Conservation (phyloP, 2,113 vertebrate species). For the Phoenicopterus ruber region DNA sequence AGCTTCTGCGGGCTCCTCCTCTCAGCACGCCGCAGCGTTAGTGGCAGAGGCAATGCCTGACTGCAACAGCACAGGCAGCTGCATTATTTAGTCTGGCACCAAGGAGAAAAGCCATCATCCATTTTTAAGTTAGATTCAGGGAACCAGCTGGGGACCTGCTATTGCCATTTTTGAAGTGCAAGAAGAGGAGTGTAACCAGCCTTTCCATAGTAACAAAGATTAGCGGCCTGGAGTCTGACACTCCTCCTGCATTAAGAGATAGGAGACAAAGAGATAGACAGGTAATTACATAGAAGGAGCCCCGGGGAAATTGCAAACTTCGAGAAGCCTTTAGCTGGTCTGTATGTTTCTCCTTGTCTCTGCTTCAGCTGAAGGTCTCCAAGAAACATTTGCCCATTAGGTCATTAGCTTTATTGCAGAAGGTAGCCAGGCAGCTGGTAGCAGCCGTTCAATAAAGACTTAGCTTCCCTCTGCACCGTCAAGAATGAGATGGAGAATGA, state of each 20-base stretch:
- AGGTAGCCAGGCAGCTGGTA: constrained; percentile 5
- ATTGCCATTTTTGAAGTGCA: constrained; percentile 45
- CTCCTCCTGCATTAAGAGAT: constrained; percentile 46
- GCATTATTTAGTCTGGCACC: constrained; percentile 35
- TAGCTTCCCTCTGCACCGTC: background rate
- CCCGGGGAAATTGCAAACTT: constrained; percentile 46
- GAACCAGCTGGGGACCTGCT: constrained; percentile 34
- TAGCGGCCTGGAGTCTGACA: constrained; percentile 44
- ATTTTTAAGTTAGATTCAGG: constrained; percentile 18
- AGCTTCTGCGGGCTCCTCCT: background rate
- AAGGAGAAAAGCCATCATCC: constrained; percentile 26
- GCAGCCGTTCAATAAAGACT: background rate
- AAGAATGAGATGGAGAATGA: background rate
- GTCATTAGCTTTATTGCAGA: constrained; percentile 27
- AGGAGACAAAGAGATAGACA: constrained; percentile 57
- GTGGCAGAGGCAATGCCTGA: background rate
- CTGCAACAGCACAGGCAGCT: background rate
- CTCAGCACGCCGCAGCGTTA: background rate
- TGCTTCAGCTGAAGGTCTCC: constrained; percentile 11
- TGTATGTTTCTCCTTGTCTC: constrained; percentile 2
- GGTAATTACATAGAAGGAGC: constrained; percentile 51
- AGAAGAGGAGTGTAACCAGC: constrained; percentile 31
- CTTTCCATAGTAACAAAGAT: constrained; percentile 55
- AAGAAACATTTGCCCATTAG: constrained; percentile 23
- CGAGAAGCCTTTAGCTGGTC: constrained; percentile 38